Conservation (phyloP, 2,888 invertebrate species). For the Amphipyra berbera region DNA sequence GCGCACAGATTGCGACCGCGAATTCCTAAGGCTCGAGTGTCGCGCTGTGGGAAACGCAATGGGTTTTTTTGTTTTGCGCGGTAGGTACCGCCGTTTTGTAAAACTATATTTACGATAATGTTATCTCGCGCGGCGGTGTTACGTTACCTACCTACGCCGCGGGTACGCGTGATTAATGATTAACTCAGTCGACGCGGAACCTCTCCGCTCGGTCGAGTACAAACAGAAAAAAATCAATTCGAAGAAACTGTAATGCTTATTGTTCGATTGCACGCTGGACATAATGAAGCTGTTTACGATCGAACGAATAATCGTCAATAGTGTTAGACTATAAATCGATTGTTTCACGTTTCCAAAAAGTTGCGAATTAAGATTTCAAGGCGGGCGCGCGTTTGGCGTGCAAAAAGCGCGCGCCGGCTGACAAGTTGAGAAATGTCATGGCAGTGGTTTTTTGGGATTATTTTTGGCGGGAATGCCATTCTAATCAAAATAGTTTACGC, state of each 20-base stretch:
- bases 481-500: conserved; percentile 90
- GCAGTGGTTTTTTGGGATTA: conserved; percentile 77
- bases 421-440: conserved; percentile 86
- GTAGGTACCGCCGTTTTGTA: conserved; percentile 83
- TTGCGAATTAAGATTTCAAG: conserved; percentile 87
- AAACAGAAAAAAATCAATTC: conserved; percentile 71
- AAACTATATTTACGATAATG: conserved; percentile 88
- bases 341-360: conserved; percentile 67
- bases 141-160: conserved; percentile 78
- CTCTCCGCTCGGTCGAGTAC: conserved; percentile 59
- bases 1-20: conserved; percentile 79
- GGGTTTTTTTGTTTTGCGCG: conserved; percentile 76
- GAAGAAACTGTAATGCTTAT: conserved; percentile 65
- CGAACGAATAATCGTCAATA: conserved; percentile 77
- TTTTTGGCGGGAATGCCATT: conserved; percentile 86
- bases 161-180: conserved; percentile 80
- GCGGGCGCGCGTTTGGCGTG: conserved; percentile 74
- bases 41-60: conserved; percentile 75
- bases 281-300: conserved; percentile 80
- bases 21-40: conserved; percentile 81
- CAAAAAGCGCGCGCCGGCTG: conserved; percentile 82
- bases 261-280: conserved; percentile 61
- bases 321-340: conserved; percentile 78
- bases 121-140: conserved; percentile 80
- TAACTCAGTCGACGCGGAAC: conserved; percentile 71